These are phyloP conservation scores for Atethmia centrago DNA, from an alignment of 2,888 invertebrate genomes.

Conservation along the genomic window DNA sequence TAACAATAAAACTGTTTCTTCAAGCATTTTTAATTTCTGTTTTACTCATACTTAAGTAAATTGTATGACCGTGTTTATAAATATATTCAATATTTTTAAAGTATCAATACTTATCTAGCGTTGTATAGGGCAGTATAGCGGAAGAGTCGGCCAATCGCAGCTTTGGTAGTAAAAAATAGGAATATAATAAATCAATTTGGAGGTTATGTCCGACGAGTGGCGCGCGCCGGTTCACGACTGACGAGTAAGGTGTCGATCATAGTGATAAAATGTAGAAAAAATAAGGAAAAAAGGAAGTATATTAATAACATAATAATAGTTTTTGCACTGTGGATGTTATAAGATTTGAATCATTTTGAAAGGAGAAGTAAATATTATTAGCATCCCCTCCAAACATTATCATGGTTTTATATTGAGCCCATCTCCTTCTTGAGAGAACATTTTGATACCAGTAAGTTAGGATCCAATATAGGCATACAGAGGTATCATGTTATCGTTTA, in stretches of 20 bases:
- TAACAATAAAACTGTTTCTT: neutral
- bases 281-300: neutral
- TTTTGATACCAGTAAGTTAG: too few species aligned
- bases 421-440: too few species aligned
- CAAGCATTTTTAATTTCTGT: neutral
- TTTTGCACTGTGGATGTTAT: neutral
- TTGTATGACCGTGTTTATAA: neutral
- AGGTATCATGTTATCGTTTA: neutral
- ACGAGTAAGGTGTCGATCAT: constrained; percentile 66
- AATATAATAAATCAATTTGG: constrained; percentile 82
- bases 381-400: neutral
- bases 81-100: neutral
- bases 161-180: constrained; percentile 78
- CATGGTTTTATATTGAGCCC: neutral
- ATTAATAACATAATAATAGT: too few species aligned
- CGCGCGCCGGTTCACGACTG: constrained; percentile 75
- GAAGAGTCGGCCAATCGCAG: constrained; percentile 71
- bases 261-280: constrained; percentile 43
- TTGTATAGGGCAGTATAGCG: constrained; percentile 68
- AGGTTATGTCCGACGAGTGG: constrained; percentile 78
- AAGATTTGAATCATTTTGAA: neutral
- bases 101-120: constrained; percentile 28
- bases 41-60: neutral
- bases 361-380: too few species aligned
- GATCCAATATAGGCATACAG: neutral